A percentile compares a stretch with the other conserved stretches of the same genome.
These are phyloP conservation scores for Octopus sinensis DNA, from an alignment of 1,140 invertebrate genomes.

Conservation along the genomic window DNA sequence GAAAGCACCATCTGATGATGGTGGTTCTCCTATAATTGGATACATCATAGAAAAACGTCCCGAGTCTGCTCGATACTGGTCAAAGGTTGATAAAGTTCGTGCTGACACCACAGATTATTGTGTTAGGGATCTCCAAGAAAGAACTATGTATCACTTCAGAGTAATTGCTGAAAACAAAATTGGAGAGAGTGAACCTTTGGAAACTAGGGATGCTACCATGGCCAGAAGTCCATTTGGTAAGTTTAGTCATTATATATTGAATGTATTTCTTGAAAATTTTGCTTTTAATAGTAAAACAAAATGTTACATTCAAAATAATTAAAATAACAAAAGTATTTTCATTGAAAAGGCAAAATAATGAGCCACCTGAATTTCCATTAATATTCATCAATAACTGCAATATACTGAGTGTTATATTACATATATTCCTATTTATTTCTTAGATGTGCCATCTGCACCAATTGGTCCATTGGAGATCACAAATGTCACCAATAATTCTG, in stretches of 20 bases:
- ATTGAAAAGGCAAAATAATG: too few species aligned
- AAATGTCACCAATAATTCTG: slow-evolving; percentile 32
- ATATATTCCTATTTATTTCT: not conserved
- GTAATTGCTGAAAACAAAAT: slow-evolving; percentile 96
- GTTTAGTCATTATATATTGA: slow-evolving; percentile 38
- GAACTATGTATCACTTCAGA: slow-evolving; percentile 90
- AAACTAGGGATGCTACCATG: slow-evolving; percentile 69
- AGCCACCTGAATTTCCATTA: too few species aligned
- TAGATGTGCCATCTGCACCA: slow-evolving; percentile 72
- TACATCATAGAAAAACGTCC: slow-evolving; percentile 56
- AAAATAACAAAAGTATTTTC: too few species aligned
- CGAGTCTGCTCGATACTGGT: slow-evolving; percentile 77
- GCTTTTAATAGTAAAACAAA: too few species aligned
- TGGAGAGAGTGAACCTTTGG: slow-evolving; percentile 87
- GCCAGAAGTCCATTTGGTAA: slow-evolving; percentile 94
- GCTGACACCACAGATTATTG: slow-evolving; percentile 64
- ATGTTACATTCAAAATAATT: too few species aligned
- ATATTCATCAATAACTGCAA: too few species aligned
- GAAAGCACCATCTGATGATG: slow-evolving; percentile 60
- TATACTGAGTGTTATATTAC: not conserved
- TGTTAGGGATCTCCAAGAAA: slow-evolving; percentile 83
- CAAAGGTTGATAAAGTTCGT: slow-evolving; percentile 66
- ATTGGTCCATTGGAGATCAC: slow-evolving; percentile 72
- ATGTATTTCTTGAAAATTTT: too few species aligned
- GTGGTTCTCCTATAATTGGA: slow-evolving; percentile 54